These are phyloP conservation scores for Gymnorhina tibicen DNA, from an alignment of 2,113 vertebrate genomes.

Conservation along the genomic window DNA sequence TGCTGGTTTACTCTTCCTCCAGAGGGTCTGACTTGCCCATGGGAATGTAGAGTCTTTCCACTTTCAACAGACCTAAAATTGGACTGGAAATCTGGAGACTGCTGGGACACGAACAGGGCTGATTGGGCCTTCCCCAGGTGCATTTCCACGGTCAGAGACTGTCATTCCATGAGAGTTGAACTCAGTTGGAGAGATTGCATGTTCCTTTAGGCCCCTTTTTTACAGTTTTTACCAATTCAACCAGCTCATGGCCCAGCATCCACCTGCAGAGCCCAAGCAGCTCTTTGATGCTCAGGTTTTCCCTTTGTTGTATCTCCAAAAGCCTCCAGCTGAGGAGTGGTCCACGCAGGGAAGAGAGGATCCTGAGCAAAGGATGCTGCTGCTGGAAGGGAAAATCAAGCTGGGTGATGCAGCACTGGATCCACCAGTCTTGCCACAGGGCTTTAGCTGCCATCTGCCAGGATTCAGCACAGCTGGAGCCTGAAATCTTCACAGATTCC, in stretches of 20 bases:
- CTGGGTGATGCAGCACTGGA: accelerated
- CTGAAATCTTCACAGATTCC: neutral
- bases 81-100: neutral
- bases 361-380: neutral
- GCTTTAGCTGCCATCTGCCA: neutral
- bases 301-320: neutral
- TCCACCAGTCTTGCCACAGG: neutral
- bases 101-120: neutral
- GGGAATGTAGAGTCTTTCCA: neutral
- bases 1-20: neutral
- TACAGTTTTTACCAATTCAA: neutral
- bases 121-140: neutral
- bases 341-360: neutral
- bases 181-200: accelerated
- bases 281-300: neutral
- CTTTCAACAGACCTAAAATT: neutral
- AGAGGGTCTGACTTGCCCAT: neutral
- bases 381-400: neutral
- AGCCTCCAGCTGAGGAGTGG: neutral
- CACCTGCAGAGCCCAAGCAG: neutral
- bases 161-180: neutral
- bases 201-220: neutral
- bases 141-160: neutral
- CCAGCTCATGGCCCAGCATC: neutral
- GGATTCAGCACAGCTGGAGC: neutral